These are phyloP conservation scores for Aricia artaxerxes DNA, from an alignment of 2,888 invertebrate genomes.

Conservation along the genomic window DNA sequence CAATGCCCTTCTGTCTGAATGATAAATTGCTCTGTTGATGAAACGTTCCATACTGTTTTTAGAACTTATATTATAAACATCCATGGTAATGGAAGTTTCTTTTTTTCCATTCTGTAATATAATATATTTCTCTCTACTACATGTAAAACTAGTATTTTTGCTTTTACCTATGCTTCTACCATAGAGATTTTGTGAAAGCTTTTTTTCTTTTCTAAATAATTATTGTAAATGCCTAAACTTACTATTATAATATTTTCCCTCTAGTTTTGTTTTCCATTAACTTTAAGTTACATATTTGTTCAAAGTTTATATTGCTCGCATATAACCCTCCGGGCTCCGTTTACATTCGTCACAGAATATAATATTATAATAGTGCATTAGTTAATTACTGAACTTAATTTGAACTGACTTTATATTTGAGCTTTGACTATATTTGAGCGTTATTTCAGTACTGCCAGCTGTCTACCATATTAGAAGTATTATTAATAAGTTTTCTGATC, in stretches of 20 bases:
- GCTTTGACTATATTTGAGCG: not conserved
- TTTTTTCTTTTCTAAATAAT: no score
- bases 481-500: constrained; percentile 50
- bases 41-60: not conserved
- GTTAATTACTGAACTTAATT: not conserved
- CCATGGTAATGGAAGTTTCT: not conserved
- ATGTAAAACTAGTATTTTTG: no score
- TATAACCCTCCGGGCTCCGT: not conserved
- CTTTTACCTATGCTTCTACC: no score
- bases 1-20: not conserved
- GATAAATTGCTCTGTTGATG: constrained; percentile 2
- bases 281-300: not conserved
- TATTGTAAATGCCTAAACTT: no score
- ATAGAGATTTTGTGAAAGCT: no score
- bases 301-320: not conserved
- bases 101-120: not conserved
- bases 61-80: not conserved
- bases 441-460: constrained; percentile 25
- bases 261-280: not conserved
- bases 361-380: not conserved
- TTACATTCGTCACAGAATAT: no score
- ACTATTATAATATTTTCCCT: no score
- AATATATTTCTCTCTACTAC: no score
- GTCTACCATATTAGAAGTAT: constrained; percentile 18
- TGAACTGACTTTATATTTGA: not conserved